These are phyloP conservation scores for Nebria salina DNA, from an alignment of 2,888 invertebrate genomes.

Conservation along the genomic window DNA sequence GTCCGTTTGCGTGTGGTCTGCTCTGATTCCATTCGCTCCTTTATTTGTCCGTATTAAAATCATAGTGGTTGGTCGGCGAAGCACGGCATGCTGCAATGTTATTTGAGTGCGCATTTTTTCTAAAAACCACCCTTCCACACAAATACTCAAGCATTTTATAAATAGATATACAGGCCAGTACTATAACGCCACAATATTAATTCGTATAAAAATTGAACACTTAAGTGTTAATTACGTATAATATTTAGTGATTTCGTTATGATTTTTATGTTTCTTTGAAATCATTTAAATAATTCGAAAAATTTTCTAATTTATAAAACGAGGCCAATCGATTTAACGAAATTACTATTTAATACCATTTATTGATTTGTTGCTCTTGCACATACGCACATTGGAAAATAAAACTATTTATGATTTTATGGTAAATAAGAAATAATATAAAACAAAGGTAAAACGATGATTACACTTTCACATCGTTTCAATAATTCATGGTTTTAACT, in stretches of 20 bases:
- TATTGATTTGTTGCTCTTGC: not conserved
- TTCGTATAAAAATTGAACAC: no score
- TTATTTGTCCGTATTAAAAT: no score
- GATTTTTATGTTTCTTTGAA: not conserved
- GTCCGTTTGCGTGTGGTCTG: no score
- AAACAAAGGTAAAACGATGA: not conserved
- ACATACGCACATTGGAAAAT: not conserved
- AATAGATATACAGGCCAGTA: no score
- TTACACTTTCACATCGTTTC: not conserved
- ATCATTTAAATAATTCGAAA: not conserved
- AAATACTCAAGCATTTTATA: no score
- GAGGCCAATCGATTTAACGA: not conserved
- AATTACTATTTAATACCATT: not conserved
- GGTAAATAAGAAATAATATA: not conserved
- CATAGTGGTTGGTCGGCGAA: no score
- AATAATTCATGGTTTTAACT: not conserved
- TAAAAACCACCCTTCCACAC: no score
- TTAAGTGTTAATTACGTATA: no score
- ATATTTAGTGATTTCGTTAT: not conserved
- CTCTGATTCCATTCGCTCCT: no score
- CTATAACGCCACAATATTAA: no score
- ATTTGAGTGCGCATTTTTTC: no score
- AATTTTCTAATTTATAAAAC: not conserved
- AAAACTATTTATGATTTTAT: not conserved
- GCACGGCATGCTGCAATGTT: no score